A percentile compares a stretch with the other conserved stretches of the same genome.
Conservation (phyloP, 2,797 vertebrate genomes). For the Adrianichthys oophorus region DNA sequence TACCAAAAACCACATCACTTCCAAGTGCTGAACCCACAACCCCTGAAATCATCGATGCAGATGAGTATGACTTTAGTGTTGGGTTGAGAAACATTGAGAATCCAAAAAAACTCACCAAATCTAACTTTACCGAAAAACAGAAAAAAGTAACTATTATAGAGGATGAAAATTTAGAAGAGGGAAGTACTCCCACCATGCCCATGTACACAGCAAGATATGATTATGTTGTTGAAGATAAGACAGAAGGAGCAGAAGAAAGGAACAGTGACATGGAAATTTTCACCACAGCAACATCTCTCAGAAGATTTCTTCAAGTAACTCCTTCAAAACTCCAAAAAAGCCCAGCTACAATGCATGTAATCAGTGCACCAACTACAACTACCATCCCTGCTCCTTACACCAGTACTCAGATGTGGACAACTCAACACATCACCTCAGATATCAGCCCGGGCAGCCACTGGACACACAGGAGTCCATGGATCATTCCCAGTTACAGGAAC, state of each 20-base stretch:
- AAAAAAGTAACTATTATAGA: constrained; percentile 16
- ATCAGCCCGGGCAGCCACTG: constrained; percentile 25
- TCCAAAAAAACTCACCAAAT: constrained; percentile 21
- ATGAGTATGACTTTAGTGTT: constrained; percentile 53
- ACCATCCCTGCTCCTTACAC: constrained; percentile 40
- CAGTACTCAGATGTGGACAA: constrained; percentile 53
- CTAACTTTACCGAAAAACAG: constrained; percentile 29
- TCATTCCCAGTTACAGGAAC: constrained; percentile 28
- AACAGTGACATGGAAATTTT: constrained; percentile 63
- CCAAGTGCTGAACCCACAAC: constrained; percentile 20
- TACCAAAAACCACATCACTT: constrained; percentile 20
- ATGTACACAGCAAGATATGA: constrained; percentile 74
- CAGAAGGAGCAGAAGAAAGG: constrained; percentile 54
- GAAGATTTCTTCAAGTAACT: constrained; percentile 36
- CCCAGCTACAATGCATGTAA: constrained; percentile 39
- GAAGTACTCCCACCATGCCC: constrained; percentile 63
- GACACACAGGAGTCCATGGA: constrained; percentile 23
- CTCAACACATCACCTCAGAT: constrained; percentile 30
- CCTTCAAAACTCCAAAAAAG: constrained; percentile 30
- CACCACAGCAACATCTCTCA: constrained; percentile 32
- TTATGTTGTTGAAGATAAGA: constrained; percentile 74
- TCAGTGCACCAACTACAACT: constrained; percentile 37
- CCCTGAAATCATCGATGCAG: constrained; percentile 47
- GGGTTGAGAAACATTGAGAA: constrained; percentile 39
- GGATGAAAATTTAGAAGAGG: constrained; percentile 38